Conservation (phyloP, 2,113 vertebrate species). For the Pipa parva region DNA sequence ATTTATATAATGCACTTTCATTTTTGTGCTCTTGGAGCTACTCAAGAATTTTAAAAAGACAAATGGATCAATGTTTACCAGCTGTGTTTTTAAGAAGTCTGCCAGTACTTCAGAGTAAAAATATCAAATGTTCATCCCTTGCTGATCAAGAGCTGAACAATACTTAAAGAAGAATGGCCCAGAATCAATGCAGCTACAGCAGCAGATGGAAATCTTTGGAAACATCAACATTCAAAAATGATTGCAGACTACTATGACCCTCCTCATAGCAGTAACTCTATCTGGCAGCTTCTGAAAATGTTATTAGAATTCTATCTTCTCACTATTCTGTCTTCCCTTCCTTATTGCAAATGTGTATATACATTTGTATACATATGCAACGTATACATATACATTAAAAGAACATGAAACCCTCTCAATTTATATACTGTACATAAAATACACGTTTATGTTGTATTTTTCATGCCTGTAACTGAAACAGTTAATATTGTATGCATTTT, state of each 20-base stretch:
- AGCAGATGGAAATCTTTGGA: background rate
- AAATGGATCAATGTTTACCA: background rate
- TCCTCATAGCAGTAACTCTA: background rate
- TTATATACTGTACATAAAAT: no score
- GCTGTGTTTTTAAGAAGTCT: constrained; percentile 1
- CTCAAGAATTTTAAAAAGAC: background rate
- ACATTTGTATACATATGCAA: no score
- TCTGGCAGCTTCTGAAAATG: background rate
- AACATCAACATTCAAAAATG: background rate
- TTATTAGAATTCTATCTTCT: no score
- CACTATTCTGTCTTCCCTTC: no score
- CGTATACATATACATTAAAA: no score
- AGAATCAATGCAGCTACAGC: background rate
- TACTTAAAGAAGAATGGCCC: background rate
- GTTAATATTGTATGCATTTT: no score
- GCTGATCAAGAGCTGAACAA: background rate
- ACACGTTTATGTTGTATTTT: no score
- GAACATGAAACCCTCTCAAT: no score
- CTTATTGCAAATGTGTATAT: no score
- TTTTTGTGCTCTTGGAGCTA: background rate
- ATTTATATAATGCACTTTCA: background rate
- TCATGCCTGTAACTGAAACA: no score
- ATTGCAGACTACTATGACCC: background rate
- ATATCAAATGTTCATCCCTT: constrained; percentile 1
- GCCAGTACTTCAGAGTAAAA: background rate